These are phyloP conservation scores for Ceratina japonica DNA, from an alignment of 1,140 invertebrate genomes.

Conservation along the genomic window DNA sequence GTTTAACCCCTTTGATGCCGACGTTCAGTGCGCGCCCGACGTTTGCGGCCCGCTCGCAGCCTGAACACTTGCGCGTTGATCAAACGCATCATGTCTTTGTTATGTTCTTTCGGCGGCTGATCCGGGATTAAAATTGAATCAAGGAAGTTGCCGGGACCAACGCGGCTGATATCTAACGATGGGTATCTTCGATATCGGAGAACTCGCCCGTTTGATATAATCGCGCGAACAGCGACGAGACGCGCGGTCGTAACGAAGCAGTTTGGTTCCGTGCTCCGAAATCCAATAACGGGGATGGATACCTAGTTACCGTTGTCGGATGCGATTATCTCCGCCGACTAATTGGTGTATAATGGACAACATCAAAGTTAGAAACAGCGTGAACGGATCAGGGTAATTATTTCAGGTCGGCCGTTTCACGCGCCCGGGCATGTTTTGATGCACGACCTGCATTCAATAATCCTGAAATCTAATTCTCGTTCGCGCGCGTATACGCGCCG, in stretches of 20 bases:
- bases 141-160: background rate
- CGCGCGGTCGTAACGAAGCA: background rate
- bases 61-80: constrained; percentile 8
- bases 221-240: background rate
- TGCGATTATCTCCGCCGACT: constrained; percentile 30
- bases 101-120: background rate
- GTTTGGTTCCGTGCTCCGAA: background rate
- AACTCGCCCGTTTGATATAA: no score
- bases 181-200: no score
- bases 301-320: constrained; percentile 2
- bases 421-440: constrained; percentile 8
- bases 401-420: constrained; percentile 3
- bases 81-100: background rate
- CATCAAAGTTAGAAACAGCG: constrained; percentile 32
- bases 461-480: constrained; percentile 40
- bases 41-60: constrained; percentile 16
- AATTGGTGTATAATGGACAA: constrained; percentile 32
- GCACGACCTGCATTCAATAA: constrained; percentile 34
- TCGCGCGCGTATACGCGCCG: no score
- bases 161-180: no score
- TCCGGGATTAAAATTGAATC: background rate
- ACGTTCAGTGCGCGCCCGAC: background rate
- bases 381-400: constrained; percentile 13
- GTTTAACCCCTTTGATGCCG: constrained; percentile 25
- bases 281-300: constrained; percentile 11